Evolutionary conservation across 2,113 vertebrate species (phyloP).

Genomic region (Mungos mungo): DNA sequence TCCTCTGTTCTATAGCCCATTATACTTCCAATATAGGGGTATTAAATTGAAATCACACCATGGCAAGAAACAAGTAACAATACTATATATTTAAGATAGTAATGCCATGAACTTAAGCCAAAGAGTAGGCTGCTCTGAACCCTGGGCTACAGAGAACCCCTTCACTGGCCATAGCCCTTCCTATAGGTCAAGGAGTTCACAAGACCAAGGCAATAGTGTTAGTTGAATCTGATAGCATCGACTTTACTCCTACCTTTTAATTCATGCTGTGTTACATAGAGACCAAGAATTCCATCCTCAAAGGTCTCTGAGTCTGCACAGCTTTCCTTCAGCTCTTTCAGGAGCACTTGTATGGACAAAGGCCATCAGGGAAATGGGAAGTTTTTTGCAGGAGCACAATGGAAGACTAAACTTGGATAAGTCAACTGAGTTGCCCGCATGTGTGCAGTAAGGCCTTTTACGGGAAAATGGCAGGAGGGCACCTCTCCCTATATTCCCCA

Average conservation of each 20-base stretch:
- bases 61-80: neutral
- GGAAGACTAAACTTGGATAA: neutral
- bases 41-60: neutral
- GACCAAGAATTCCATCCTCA: neutral
- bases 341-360: neutral
- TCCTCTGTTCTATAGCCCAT: neutral
- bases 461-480: fast-evolving
- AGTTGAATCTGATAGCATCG: neutral
- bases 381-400: neutral
- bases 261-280: neutral
- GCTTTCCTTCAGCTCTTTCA: neutral
- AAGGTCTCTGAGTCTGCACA: neutral
- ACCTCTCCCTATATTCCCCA: neutral
- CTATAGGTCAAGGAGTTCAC: neutral
- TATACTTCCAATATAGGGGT: neutral
- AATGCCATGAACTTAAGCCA: neutral
- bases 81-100: neutral
- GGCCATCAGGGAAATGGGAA: no score
- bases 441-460: neutral
- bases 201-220: neutral
- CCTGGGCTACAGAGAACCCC: fast-evolving
- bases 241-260: neutral
- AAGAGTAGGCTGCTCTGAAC: neutral
- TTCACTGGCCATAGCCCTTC: neutral
- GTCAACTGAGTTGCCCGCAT: neutral